Base-by-base conservation (phyloP, 1,140 invertebrate species). In the Tetramorium parvispinum region DNA sequence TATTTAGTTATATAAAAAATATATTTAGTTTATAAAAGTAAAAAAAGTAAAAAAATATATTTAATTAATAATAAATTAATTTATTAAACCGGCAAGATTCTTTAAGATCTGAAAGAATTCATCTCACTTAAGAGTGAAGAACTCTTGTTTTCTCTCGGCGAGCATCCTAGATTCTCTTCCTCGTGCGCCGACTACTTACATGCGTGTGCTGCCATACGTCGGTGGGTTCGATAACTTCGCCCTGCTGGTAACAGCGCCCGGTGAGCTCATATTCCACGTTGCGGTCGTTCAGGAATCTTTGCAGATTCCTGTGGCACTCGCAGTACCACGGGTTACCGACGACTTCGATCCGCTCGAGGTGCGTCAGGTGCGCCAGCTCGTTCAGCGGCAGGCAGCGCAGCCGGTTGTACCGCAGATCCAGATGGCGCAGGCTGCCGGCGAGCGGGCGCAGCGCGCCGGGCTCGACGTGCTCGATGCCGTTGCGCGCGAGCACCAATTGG, bases 311-410 rank as follows among this genome's bases (percentile, higher is more conserved):
- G 7, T 83, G 85, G 73, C 93, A 93, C 0, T 32, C 70, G 55
- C 93, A 93, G 0, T 73, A 59, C 93, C 92, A 93, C 0, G 92
- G 92, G 81, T 93, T 93, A 10, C 85, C 86, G 2, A 66, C 49
- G 0, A 81, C 78, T 4, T 93, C 90, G 8, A 93, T 7, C n/a
- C 87, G 83, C 49, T 93, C 82, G 3, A 93, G 59, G 1, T 63
- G 86, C 2, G 46, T 59, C 27, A 93, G 37, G n/a, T 85, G 32
- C 0, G 76, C 18, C 43, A 93, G 21, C 46, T 89, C 68, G 4
- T 91, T 83, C 1, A 82, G 24, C 3, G 77, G 6, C 27, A 93
- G 66, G 75, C 93, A 93, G 21, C 70, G 89, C 0, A 93, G 24
- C 0, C 53, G 65, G 85, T 93, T 93, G 24, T 76, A 21, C 0